Evolutionary conservation across 2,797 vertebrate species (phyloP), one percentile per base, ranked within the genome.

Genomic region (Xenopus petersii): DNA sequence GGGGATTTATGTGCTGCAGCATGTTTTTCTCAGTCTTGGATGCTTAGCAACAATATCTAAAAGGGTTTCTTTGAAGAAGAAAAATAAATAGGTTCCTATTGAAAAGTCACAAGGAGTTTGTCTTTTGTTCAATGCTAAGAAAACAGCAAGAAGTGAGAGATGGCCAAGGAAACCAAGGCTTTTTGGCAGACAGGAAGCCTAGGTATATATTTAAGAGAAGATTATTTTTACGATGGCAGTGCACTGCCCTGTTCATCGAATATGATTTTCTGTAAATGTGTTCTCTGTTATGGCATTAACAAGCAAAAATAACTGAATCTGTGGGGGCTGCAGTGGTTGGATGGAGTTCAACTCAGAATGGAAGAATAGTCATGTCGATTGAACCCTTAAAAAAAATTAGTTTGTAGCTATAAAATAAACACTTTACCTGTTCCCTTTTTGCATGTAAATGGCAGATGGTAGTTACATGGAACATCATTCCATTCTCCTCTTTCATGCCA

Each of bases 391-490:
- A 6, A 4, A 6, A 42, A 42, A 5, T 6, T 5, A 42, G 5
- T 42, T 42, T 42, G 4, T 42, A 42, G 36, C 36, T 42, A 42
- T 1, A 42, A 42, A 42, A 42, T 42, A 6, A 42, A 42, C 36
- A 6, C 36, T 42, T 87, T 82, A 98, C 96, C 94, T 86, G 96
- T 93, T 82, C 96, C 95, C 84, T 93, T 98, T 90, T 99, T 98
- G 89, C 97, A 99, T 0, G 95, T 99, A 81, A 96, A 99, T 0
- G 97, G 95, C 67, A 98, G 92, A 82, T 94, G 93, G 74, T 98
- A 97, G 82, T 94, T 95, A 84, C 97, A 99, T n/a, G 96, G 96
- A 2, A 98, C 94, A 0, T 99, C 96, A 0, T 97, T 98, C 97
- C 97, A 99, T 84, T 96, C 95, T 10, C 97, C 97, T 10, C 82